Conservation (phyloP, 2,888 invertebrate genomes). For the Pemphredon lugubris region DNA sequence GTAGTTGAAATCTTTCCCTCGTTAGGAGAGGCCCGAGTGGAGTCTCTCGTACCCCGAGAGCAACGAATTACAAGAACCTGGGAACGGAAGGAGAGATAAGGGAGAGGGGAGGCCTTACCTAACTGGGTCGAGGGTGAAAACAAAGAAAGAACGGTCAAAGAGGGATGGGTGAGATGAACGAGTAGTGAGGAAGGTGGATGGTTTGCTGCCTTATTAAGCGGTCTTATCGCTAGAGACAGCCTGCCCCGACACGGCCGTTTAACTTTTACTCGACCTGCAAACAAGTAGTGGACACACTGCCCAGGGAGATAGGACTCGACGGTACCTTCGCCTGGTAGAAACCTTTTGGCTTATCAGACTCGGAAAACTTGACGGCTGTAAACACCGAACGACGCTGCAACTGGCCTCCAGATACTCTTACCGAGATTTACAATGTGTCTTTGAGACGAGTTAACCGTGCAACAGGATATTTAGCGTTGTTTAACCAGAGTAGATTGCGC, state of each 20-base stretch:
- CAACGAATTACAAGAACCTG: slow-evolving; percentile 51
- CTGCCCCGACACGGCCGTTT: slow-evolving; percentile 66
- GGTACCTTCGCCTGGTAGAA: slow-evolving; percentile 36
- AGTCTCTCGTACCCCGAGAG: slow-evolving; percentile 19
- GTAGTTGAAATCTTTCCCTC: slow-evolving; percentile 54
- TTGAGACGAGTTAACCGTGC: slow-evolving; percentile 39
- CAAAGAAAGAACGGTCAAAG: slow-evolving; percentile 40
- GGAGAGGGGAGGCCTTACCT: slow-evolving; percentile 32
- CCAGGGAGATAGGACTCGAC: slow-evolving; percentile 57
- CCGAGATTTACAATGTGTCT: slow-evolving; percentile 54
- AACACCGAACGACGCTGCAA: slow-evolving; percentile 56
- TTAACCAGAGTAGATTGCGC: too few relatives aligned
- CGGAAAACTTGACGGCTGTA: slow-evolving; percentile 67
- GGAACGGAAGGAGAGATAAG: slow-evolving; percentile 52
- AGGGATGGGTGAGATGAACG: slow-evolving; percentile 44
- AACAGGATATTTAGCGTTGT: slow-evolving; percentile 29
- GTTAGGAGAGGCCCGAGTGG: slow-evolving; percentile 31
- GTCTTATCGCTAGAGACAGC: slow-evolving; percentile 65
- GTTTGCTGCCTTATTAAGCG: slow-evolving; percentile 70
- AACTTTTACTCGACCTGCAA: slow-evolving; percentile 71
- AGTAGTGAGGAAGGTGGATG: slow-evolving; percentile 56
- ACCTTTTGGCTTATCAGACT: slow-evolving; percentile 57
- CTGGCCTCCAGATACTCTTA: slow-evolving; percentile 37
- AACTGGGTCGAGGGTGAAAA: slow-evolving; percentile 63
- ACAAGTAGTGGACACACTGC: slow-evolving; percentile 64